These are phyloP conservation scores for Phrynocephalus versicolor DNA, from an alignment of 2,113 vertebrate species.

Conservation along the genomic window DNA sequence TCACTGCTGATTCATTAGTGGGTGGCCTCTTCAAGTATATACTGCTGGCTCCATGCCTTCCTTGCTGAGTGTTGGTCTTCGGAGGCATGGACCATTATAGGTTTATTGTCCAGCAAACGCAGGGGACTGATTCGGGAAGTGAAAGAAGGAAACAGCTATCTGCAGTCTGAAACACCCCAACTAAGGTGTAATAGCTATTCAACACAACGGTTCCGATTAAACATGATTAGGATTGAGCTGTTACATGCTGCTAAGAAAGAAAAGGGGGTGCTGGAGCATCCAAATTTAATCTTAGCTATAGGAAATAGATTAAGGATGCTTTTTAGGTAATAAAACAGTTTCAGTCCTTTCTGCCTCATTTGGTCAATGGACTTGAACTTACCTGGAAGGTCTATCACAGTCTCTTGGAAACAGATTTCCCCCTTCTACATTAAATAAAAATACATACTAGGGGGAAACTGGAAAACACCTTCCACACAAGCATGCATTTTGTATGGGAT, in stretches of 20 bases:
- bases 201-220: neutral
- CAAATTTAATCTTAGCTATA: no score
- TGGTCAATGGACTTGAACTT: neutral
- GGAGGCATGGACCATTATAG: neutral
- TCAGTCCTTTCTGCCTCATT: neutral
- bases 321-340: neutral
- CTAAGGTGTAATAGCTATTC: no score
- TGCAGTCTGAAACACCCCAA: neutral
- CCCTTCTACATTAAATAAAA: neutral
- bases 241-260: neutral
- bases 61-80: neutral
- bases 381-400: neutral
- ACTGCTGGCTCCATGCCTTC: neutral
- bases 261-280: neutral
- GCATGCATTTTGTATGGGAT: no score
- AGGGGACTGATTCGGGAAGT: neutral
- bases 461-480: no score
- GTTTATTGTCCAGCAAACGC: neutral
- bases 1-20: neutral
- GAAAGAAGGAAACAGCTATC: neutral
- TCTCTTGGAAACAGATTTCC: neutral
- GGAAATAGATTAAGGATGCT: neutral
- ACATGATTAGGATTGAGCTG: neutral
- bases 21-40: neutral
- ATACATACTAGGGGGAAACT: neutral